Evolutionary conservation across 2,113 vertebrate species (phyloP), one percentile per base, ranked within the genome.

Genomic region (Pluvianellus socialis): DNA sequence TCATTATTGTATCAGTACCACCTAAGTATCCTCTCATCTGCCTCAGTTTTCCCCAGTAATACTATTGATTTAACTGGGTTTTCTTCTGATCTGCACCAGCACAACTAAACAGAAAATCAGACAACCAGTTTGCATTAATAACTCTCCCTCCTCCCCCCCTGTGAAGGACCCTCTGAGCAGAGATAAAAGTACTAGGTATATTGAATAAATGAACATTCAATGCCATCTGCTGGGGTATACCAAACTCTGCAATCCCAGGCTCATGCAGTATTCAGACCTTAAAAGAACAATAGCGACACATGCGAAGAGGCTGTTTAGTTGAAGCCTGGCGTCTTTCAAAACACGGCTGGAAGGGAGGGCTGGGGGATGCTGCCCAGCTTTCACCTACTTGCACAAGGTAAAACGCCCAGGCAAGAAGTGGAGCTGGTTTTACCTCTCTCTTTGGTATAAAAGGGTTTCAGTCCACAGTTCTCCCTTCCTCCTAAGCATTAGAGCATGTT

Each of bases 211-310:
- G 91, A 84, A 74, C 85, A 52, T 88, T 82, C 38, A 86, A 32
- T 95, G 98, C 95, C 96, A 94, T 97, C 98, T 98, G 62, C 97
- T 98, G 98, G 96, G 42, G 7, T 2, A 20, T 24, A 62, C 4
- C 72, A 22, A 75, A 38, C 24, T 30, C 68, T 86, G 73, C 96
- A 92, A 33, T 33, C 38, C 11, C 49, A 87, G 30, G 14, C 21
- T 85, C 15, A 70, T 6, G 19, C 26, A 30, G 52, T 38, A 40
- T 49, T 61, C 50, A 75, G 56, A 62, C 17, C 24, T 40, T 56
- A 22, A 59, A 45, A 85, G 26, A 81, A 49, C 5, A 6, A 83
- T 14, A 85, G 19, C 0, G 0, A 77, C 13, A 89, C 88, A 65
- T 45, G 28, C 28, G 40, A 79, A 79, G 24, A 58, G 14, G 15